Evolutionary conservation across 2,113 vertebrate species (phyloP), one percentile per base, ranked within the genome.

Genomic region (Urocynchramus pylzowi): DNA sequence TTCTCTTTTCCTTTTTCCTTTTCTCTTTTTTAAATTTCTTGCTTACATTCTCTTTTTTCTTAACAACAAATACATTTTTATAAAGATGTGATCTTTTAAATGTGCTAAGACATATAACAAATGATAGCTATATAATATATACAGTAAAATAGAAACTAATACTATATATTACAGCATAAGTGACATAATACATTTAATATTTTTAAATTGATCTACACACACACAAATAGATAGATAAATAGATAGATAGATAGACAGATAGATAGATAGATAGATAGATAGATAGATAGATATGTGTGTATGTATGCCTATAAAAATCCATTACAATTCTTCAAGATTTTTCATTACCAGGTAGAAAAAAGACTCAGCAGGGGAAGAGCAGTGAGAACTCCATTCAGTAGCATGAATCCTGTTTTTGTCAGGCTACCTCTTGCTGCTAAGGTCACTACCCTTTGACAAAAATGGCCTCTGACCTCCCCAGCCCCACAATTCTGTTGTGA

Each of bases 361-460:
- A 97, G 87, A 65, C 97, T 94, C 98, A 96, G 96, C 78, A 8
- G 97, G 98, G 79, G 95, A 89, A 95, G 75, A 83, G 75, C 93
- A 91, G 67, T 95, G 97, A 98, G 97, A 97, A 96, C 91, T 94
- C 94, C 84, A 93, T 93, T 98, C 91, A 95, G 75, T 73, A 54
- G 85, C 93, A 95, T 83, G 96, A 98, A 98, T 97, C 96, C 95
- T 95, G 68, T 77, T 97, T 97, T 96, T 93, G 78, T 84, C 88
- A 82, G 89, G 95, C 95, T 97, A 89, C 97, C 96, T 95, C 97
- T 98, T 87, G 97, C 97, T 97, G 96, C 75, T 97, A 97, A 97
- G 98, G 97, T 98, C 97, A 97, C 95, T 95, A 97, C 90, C 93
- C 98, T 98, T 98, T 97, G 97, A 98, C 97, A 98, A 96, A 94